A percentile compares a stretch with the other conserved stretches of the same genome.
Evolutionary conservation across 64 coral and sea anemone species (phyloP).

Genomic region (Actinia equina): DNA sequence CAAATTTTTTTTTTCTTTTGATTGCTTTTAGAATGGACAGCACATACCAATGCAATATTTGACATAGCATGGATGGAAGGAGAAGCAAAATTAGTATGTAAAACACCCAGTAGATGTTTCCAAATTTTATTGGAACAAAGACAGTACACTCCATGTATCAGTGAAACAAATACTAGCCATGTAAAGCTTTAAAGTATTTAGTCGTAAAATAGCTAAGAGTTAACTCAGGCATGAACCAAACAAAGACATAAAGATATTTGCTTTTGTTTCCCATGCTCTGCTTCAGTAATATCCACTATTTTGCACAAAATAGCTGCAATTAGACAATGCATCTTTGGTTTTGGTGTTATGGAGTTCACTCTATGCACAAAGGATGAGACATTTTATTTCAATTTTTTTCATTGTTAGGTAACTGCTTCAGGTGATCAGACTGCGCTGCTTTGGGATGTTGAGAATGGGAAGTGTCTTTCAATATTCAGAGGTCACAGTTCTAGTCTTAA

Average conservation of each 20-base stretch:
- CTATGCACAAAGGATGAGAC: no score
- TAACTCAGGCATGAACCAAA: no score
- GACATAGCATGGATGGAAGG: conserved; percentile 91
- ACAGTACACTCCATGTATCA: no score
- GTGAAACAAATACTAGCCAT: no score
- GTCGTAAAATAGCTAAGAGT: no score
- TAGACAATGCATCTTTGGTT: no score
- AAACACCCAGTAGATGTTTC: neutral
- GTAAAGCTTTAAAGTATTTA: no score
- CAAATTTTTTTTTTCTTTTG: neutral
- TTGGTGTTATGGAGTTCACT: no score
- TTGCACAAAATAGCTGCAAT: no score
- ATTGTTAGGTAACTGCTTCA: conserved; percentile 83
- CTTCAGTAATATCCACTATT: no score
- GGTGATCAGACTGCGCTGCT: conserved; percentile 86
- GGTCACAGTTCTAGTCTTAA: conserved; percentile 94
- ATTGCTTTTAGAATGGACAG: conserved; percentile 77
- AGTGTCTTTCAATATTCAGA: conserved; percentile 70
- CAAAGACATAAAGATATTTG: no score
- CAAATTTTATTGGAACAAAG: neutral
- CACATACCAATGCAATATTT: conserved; percentile 98
- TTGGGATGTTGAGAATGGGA: conserved; percentile 73
- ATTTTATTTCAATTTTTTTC: neutral
- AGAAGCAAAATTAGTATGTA: conserved; percentile 81
- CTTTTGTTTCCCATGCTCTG: no score